A percentile compares a stretch with the other conserved stretches of the same genome.
Evolutionary conservation across 2,797 vertebrate genomes (phyloP).

Genomic region (Microcaecilia unicolor): DNA sequence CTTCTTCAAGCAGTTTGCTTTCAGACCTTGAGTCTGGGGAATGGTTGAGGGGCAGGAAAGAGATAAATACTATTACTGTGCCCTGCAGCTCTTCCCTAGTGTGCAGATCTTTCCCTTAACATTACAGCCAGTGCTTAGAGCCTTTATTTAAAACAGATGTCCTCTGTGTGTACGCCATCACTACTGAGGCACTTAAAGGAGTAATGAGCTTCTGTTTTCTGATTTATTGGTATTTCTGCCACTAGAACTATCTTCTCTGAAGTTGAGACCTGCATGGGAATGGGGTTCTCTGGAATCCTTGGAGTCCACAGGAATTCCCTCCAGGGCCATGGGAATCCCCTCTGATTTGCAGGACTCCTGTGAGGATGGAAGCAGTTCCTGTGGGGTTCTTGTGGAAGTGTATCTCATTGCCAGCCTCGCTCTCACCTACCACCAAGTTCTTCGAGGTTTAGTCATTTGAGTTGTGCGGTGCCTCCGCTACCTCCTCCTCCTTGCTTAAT

Average conservation of each 20-base stretch:
- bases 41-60: slow-evolving; percentile 5
- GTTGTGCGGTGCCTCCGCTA: no score
- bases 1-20: slow-evolving; percentile 9
- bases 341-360: no score
- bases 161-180: slow-evolving; percentile 36
- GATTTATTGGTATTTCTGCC: slow-evolving; percentile 13
- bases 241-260: not conserved
- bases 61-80: slow-evolving; percentile 11
- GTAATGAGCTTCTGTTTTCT: slow-evolving; percentile 8
- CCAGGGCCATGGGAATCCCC: no score
- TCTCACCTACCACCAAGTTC: no score
- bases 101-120: slow-evolving; percentile 62
- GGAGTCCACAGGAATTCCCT: no score
- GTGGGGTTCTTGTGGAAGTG: no score
- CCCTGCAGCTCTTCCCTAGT: slow-evolving; percentile 27
- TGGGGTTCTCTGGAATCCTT: no score
- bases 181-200: slow-evolving; percentile 24
- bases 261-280: no score
- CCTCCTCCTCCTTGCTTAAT: no score
- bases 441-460: no score
- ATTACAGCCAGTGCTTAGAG: slow-evolving; percentile 32
- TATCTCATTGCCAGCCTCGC: no score
- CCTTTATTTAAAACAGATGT: slow-evolving; percentile 43
- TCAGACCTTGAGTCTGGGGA: not conserved
- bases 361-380: no score